These are phyloP conservation scores for Scaptodrosophila latifasciaeformis DNA, from an alignment of 2,888 invertebrate species.

Conservation along the genomic window DNA sequence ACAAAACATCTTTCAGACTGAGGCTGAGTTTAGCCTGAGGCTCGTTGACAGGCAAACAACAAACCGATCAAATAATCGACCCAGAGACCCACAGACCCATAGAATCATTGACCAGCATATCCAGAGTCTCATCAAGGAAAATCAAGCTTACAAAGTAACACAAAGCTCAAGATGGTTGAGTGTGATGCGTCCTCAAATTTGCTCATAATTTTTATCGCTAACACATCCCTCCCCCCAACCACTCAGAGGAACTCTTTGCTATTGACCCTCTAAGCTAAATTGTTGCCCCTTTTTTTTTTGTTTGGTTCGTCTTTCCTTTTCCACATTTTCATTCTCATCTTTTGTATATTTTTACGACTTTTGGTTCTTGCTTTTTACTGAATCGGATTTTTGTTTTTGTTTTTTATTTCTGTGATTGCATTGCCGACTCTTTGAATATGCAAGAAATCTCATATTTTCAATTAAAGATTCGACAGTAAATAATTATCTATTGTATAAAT, in stretches of 20 bases:
- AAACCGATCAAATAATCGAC: slow-evolving; percentile 13
- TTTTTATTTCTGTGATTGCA: slow-evolving; percentile 51
- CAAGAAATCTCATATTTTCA: background rate
- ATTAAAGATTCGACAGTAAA: background rate
- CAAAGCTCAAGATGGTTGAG: slow-evolving; percentile 66
- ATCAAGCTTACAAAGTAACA: slow-evolving; percentile 47
- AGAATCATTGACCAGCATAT: slow-evolving; percentile 15
- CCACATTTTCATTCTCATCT: slow-evolving; percentile 14
- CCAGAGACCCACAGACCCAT: slow-evolving; percentile 56
- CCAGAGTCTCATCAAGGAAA: slow-evolving; percentile 59
- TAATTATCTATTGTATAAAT: background rate
- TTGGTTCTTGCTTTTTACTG: slow-evolving; percentile 18
- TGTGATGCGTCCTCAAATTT: slow-evolving; percentile 48
- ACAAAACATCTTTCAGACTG: background rate
- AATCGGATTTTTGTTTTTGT: slow-evolving; percentile 39
- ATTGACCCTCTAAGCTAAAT: slow-evolving; percentile 52
- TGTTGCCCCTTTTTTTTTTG: slow-evolving; percentile 53
- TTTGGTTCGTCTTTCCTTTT: slow-evolving; percentile 8
- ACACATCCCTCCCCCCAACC: slow-evolving; percentile 3
- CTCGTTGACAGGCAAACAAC: background rate
- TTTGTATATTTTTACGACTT: slow-evolving; percentile 50
- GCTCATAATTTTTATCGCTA: slow-evolving; percentile 69
- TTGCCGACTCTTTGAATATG: slow-evolving; percentile 13
- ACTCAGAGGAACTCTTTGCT: slow-evolving; percentile 26
- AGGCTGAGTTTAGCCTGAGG: background rate